phyloP scores from a whole-genome alignment of 2,113 vertebrate species.

The Cyprinodon tularosa region DNA sequence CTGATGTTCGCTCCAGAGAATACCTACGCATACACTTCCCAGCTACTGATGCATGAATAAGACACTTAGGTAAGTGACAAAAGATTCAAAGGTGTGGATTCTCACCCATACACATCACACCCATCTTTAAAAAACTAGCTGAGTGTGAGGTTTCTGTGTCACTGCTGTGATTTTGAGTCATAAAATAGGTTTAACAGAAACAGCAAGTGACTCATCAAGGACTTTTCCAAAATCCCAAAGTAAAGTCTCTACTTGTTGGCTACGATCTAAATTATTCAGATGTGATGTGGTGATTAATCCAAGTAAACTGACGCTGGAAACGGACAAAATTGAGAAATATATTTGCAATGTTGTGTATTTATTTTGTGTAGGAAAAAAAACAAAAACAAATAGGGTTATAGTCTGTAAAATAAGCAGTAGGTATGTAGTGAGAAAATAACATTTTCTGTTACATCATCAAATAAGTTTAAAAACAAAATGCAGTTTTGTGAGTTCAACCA shows the following conservation, averaged over 20 bases:
- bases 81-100: not conserved
- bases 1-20: conserved; percentile 88
- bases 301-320: conserved; percentile 5
- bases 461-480: too few relatives aligned
- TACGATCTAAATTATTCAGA: conserved; percentile 17
- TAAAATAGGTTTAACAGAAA: conserved; percentile 43
- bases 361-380: not conserved
- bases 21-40: conserved; percentile 81
- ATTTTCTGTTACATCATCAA: too few relatives aligned
- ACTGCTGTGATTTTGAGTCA: conserved; percentile 40
- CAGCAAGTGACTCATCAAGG: conserved; percentile 52
- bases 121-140: not conserved
- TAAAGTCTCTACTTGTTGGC: conserved; percentile 29
- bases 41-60: conserved; percentile 37
- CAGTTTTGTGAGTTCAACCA: not conserved
- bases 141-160: conserved; percentile 1
- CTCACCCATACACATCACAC: conserved; percentile 8
- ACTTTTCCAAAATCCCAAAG: conserved; percentile 48
- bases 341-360: not conserved
- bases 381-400: not conserved
- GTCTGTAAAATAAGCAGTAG: not conserved
- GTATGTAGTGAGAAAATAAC: too few relatives aligned
- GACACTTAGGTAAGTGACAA: conserved; percentile 54
- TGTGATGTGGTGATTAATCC: conserved; percentile 38
- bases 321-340: conserved; percentile 8